Evolutionary conservation across 2,888 invertebrate genomes (phyloP).

Genomic region (Cordilura impudica): DNA sequence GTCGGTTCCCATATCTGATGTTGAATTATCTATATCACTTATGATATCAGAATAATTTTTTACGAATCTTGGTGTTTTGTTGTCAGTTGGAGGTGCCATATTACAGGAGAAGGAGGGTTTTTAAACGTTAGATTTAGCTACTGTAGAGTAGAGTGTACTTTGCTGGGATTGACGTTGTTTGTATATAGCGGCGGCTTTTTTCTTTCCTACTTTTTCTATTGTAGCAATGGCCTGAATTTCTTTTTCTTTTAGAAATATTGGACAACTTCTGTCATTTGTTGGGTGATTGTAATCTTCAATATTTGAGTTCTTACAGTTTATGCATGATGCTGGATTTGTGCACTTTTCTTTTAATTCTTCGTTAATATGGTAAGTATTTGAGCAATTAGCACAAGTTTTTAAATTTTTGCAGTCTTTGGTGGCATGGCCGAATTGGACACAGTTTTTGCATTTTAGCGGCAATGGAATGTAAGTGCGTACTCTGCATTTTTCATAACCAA

Average conservation of each 20-base stretch:
- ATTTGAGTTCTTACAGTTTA: no score
- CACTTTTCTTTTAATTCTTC: conserved; percentile 6
- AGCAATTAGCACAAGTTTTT: conserved; percentile 5
- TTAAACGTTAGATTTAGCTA: neutral
- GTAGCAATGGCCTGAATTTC: no score
- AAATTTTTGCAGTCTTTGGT: neutral
- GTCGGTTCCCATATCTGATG: no score
- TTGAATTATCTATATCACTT: no score
- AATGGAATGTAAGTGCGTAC: conserved; percentile 24
- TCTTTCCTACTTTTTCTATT: conserved; percentile 27
- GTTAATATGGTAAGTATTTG: neutral
- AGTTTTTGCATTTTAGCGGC: no score
- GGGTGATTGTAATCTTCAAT: no score
- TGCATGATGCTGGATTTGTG: neutral
- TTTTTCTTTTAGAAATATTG: no score
- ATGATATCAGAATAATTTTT: no score
- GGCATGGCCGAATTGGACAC: neutral
- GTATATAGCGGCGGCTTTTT: conserved; percentile 1
- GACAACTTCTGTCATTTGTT: no score
- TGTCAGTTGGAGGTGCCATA: no score
- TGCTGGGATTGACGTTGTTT: conserved; percentile 1
- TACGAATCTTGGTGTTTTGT: no score
- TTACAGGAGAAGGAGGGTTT: no score
- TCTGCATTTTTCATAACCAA: conserved; percentile 18
- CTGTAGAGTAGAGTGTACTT: neutral